Percentiles rank a stretch among this genome's conserved stretches.
These are phyloP conservation scores for Tragelaphus buxtoni DNA, from an alignment of 2,113 vertebrate species.

Conservation along the genomic window DNA sequence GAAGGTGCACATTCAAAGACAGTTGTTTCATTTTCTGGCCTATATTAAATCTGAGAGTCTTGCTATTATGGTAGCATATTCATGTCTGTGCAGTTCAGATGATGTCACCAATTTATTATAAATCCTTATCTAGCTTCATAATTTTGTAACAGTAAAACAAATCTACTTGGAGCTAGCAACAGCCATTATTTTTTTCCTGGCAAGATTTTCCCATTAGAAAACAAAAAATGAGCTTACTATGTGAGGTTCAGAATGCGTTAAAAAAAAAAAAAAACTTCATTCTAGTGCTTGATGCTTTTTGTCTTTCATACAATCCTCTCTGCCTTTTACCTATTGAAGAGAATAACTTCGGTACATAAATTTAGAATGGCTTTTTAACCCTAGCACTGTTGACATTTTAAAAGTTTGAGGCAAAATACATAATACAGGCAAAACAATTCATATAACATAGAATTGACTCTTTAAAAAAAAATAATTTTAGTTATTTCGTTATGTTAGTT, in stretches of 20 bases:
- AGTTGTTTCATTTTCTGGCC: conserved; percentile 54
- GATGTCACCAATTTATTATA: conserved; percentile 48
- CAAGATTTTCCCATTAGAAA: background rate
- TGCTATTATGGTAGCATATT: conserved; percentile 35
- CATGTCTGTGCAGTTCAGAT: conserved; percentile 33
- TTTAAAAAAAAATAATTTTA: background rate
- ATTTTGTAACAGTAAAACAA: conserved; percentile 54
- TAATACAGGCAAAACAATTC: background rate
- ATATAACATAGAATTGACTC: background rate
- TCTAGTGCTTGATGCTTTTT: background rate
- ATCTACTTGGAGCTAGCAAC: conserved; percentile 7
- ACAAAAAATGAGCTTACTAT: background rate
- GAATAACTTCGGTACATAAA: background rate
- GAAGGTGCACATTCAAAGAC: conserved; percentile 27
- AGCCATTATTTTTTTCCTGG: conserved; percentile 42
- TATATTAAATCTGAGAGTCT: conserved; percentile 31
- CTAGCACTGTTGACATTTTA: background rate
- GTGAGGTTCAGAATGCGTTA: background rate
- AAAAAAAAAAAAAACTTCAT: background rate
- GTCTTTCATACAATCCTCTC: background rate
- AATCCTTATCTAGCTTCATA: conserved; percentile 15
- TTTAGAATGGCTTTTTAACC: conserved; percentile 8
- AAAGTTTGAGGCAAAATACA: background rate
- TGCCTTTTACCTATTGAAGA: conserved; percentile 10
- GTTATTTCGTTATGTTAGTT: background rate